Conservation (phyloP, 2,113 vertebrate species). For the Saccopteryx bilineata region DNA sequence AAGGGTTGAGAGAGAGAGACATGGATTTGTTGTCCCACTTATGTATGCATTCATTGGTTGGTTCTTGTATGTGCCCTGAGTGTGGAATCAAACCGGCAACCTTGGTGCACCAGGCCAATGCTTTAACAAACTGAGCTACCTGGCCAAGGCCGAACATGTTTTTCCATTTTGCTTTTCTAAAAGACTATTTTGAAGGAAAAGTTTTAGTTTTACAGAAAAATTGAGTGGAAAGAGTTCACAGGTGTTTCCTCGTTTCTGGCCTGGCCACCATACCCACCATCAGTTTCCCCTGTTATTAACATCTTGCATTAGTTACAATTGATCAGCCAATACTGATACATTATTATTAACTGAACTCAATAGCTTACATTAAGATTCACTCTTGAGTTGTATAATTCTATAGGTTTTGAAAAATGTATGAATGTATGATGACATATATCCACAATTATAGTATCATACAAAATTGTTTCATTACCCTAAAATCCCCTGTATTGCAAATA, state of each 20-base stretch:
- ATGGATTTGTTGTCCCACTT: too few relatives aligned
- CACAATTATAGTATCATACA: background rate
- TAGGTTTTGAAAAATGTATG: background rate
- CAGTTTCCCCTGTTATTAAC: background rate
- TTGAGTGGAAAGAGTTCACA: background rate
- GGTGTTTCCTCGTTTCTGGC: background rate
- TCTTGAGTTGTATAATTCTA: background rate
- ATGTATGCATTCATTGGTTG: too few relatives aligned
- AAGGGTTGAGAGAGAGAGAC: too few relatives aligned
- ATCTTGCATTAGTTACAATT: background rate
- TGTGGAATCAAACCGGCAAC: too few relatives aligned
- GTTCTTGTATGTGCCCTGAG: too few relatives aligned
- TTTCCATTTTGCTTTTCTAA: background rate
- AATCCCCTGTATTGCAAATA: background rate
- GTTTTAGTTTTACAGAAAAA: slow-evolving; percentile 34
- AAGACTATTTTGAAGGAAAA: background rate
- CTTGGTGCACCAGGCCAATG: too few relatives aligned
- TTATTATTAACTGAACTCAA: background rate
- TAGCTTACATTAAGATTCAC: background rate
- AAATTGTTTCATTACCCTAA: background rate
- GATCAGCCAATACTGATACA: background rate
- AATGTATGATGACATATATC: background rate
- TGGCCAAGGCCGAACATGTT: too few relatives aligned
- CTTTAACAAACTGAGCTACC: too few relatives aligned
- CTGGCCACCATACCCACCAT: background rate